These are phyloP conservation scores for Drosophila sechellia DNA, from an alignment of 1,140 invertebrate species.

Conservation along the genomic window DNA sequence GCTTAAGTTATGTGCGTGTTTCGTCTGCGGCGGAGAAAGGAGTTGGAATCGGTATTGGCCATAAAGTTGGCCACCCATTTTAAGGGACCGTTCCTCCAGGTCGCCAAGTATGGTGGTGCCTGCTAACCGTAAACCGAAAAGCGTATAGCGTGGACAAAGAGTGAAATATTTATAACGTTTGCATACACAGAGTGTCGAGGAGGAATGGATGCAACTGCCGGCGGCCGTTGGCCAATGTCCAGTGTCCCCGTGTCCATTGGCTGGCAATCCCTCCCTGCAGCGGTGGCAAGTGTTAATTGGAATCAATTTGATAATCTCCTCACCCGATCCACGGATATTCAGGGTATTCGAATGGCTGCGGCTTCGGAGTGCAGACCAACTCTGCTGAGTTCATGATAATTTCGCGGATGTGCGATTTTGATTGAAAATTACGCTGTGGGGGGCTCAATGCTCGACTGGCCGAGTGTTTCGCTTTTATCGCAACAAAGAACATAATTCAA, in stretches of 20 bases:
- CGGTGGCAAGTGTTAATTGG: slow-evolving; percentile 84
- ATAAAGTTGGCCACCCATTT: slow-evolving; percentile 68
- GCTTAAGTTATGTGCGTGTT: slow-evolving; percentile 73
- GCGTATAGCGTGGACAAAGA: slow-evolving; percentile 45
- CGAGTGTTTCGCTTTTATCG: slow-evolving; percentile 40
- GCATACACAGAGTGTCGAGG: slow-evolving; percentile 38
- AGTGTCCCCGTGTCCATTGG: slow-evolving; percentile 11
- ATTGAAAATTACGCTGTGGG: slow-evolving; percentile 83
- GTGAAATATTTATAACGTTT: slow-evolving; percentile 80
- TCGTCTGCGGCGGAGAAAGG: slow-evolving; percentile 25
- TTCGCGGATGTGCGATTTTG: slow-evolving; percentile 80
- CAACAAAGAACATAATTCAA: slow-evolving; percentile 77
- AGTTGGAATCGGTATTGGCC: slow-evolving; percentile 18
- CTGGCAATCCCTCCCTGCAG: slow-evolving; percentile 54
- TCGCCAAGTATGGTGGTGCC: slow-evolving; percentile 40
- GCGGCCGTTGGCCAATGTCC: slow-evolving; percentile 27
- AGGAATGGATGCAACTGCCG: slow-evolving; percentile 41
- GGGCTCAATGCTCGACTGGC: slow-evolving; percentile 29
- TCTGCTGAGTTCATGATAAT: slow-evolving; percentile 82
- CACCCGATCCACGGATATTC: slow-evolving; percentile 17
- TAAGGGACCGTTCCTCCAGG: slow-evolving; percentile 10
- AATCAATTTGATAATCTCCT: slow-evolving; percentile 84
- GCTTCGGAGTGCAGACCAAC: slow-evolving; percentile 13
- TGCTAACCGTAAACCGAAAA: slow-evolving; percentile 67
- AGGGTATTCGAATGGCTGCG: slow-evolving; percentile 2